A percentile compares a stretch with the other conserved stretches of the same genome.
These are phyloP conservation scores for Protomyctophum bolini DNA, from an alignment of 2,113 vertebrate genomes.

Conservation along the genomic window DNA sequence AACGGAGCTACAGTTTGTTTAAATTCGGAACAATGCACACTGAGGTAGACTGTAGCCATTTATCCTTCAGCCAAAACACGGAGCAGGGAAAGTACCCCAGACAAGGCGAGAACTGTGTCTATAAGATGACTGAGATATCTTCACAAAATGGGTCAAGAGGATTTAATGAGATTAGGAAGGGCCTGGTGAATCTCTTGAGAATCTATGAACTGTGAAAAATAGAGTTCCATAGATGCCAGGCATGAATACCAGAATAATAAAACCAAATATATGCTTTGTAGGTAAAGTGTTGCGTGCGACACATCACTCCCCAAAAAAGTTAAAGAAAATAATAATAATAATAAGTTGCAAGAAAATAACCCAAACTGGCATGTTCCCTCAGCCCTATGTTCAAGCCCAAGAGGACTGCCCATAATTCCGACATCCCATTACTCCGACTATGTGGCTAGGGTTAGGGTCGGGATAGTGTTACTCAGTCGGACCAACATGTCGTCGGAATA, in stretches of 20 bases:
- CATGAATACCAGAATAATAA: constrained; percentile 39
- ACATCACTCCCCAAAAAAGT: background rate
- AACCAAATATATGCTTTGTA: too few species aligned
- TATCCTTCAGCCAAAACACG: constrained; percentile 41
- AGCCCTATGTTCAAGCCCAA: too few species aligned
- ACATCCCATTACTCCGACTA: too few species aligned
- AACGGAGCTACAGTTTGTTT: constrained; percentile 42
- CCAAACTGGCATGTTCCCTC: too few species aligned
- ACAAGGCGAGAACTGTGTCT: constrained; percentile 25
- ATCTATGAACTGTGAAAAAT: constrained; percentile 30
- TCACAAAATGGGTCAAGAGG: constrained; percentile 33
- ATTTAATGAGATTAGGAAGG: constrained; percentile 30
- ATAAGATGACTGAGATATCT: constrained; percentile 4
- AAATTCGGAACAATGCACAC: constrained; percentile 42
- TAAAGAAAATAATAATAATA: too few species aligned
- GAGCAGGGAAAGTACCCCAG: constrained; percentile 1
- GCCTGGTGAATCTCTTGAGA: constrained; percentile 14
- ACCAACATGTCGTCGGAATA: too few species aligned
- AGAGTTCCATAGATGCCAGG: constrained; percentile 13
- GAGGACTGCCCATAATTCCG: too few species aligned
- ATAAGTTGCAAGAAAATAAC: too few species aligned
- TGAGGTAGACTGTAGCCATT: constrained; percentile 27
- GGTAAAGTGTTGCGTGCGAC: background rate
- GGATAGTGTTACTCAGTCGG: too few species aligned
- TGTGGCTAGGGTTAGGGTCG: too few species aligned